Base-by-base conservation (phyloP, 2,888 invertebrate species). In the Neoscelio sp. region DNA sequence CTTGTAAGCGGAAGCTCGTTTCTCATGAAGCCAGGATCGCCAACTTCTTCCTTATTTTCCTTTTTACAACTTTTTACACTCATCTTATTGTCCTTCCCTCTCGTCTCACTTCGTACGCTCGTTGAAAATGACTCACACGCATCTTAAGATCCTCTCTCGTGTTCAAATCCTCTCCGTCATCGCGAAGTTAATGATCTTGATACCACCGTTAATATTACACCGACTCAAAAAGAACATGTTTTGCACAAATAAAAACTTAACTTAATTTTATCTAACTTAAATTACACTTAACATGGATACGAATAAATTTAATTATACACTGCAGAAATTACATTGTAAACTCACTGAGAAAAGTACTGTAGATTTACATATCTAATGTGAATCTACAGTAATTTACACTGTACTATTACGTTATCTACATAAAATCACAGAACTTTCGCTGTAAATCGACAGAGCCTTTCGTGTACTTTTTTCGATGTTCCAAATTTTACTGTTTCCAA, bases 121-220 rank as follows among this genome's bases (percentile, higher is more conserved):
- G 48, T 42, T 35, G 62, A 68, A 73, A 78, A 62, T 67, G 73
- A 78, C 73, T 71, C 73, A 60, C 33, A 60, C 48, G 48, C 40
- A 13, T 28, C 48, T 50, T 50, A 26, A 18, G 1, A 42, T n/a
- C 20, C 48, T 42, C 80, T 65, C 79, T 64, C 68, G 82, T 83
- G 81, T 82, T 82, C 85, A 83, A 84, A 85, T 86, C 76, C 81
- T 70, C 75, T 52, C 50, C 33, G 20, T 50, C 58, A 48, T 44
- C 40, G 52, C 74, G 56, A 84, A 86, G 85, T 86, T 86, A 86
- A 86, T 85, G 86, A 86, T 83, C 84, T 83, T 82, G 81, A 65
- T 56, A 58, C 44, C 33, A 60, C 40, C 75, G 71, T 73, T 80
- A 82, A 78, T 83, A 78, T 78, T 84, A 83, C 82, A 79, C 64